phyloP scores from a whole-genome alignment of 1,140 invertebrate species.

The Notospermus geniculatus region DNA sequence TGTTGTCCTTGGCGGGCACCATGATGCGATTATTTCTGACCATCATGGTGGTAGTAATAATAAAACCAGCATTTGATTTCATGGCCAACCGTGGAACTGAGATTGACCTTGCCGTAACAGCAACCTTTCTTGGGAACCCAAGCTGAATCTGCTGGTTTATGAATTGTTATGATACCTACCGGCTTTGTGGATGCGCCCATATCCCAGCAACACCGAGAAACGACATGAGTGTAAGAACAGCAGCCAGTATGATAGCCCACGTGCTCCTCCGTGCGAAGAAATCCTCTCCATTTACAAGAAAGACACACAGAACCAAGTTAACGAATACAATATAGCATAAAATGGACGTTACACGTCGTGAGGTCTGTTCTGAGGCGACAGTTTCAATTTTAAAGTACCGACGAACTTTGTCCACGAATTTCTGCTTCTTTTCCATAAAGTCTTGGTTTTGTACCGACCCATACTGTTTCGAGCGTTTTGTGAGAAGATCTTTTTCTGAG shows the following conservation, averaged over 20 bases:
- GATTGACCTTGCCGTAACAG: no score
- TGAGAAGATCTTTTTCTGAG: neutral
- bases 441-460: neutral
- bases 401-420: neutral
- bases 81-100: no score
- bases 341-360: neutral
- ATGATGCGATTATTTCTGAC: no score
- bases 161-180: no score
- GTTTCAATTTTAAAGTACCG: neutral
- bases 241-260: neutral
- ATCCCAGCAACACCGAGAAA: neutral
- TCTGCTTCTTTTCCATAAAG: neutral
- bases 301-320: neutral
- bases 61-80: no score
- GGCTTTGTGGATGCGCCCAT: neutral
- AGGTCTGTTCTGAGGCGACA: neutral
- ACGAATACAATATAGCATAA: neutral
- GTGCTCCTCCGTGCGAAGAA: neutral
- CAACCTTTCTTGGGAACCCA: no score
- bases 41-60: no score
- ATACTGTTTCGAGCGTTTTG: conserved; percentile 1
- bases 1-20: no score
- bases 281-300: neutral
- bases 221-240: neutral
- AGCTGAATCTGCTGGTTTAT: no score